Base-by-base conservation (phyloP, 2,888 invertebrate species). In the Fragum sueziense region DNA sequence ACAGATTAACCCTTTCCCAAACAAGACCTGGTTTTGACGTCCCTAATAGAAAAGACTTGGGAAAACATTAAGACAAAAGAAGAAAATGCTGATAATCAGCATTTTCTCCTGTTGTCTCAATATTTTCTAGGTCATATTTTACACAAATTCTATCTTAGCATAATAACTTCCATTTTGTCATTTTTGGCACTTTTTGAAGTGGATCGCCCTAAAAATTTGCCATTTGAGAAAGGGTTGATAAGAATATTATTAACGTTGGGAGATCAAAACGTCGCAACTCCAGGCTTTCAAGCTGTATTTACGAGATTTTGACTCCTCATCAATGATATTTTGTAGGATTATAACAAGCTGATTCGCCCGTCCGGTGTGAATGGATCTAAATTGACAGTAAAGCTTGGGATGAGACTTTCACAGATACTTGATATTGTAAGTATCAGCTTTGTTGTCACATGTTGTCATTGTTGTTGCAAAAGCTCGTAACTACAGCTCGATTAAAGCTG, bases 321-420 rank as follows among this genome's bases (percentile, higher is more conserved):
- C 9, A 11, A 17, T 41, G 11, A n/a, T 22, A 20, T 59, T 25
- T 77, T 99, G 90, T 97, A 97, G 92, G 97, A 97, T 22, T 99
- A 99, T 94, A 99, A 99, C 94, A 95, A 98, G 87, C 95, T 99
- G 79, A 98, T 98, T 86, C 95, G 98, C 88, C 99, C 99, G 22
- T 98, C 98, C 75, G 96, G 96, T 92, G 97, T 93, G 97, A 97
- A 76, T 41, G 82, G 82, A 7, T 97, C 98, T 92, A 97, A 97
- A 0, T 96, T 99, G 74, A 95, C 97, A 77, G 98, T 99, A 84
- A 97, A 97, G 93, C 95, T 99, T 74, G 98, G 98, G 27, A 94
- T 99, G 85, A 95, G 98, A 85, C 95, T 99, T 80, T 98, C 99
- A 14, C 99, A 98, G 94, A 96, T 98, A 93, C 98, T 98, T 93